Evolutionary conservation across 1,140 invertebrate species (phyloP), one percentile per base, ranked within the genome.

Genomic region (Arion vulgaris): DNA sequence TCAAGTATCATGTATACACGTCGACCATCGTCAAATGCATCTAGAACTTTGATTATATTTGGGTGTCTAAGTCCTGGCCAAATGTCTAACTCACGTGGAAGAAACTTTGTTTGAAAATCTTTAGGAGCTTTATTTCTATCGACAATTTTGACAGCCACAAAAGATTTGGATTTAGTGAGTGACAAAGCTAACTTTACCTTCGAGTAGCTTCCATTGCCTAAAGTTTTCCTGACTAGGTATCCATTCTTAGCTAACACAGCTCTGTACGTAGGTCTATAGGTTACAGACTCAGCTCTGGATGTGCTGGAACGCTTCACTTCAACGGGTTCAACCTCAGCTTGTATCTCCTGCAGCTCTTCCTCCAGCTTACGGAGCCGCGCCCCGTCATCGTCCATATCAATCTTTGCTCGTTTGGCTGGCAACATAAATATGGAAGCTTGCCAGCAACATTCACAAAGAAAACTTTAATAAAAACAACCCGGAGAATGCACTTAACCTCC

Each of bases 1-100:
- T 91, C 90, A 19, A 92, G 78, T n/a, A 91, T 87, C 88, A 91
- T 90, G 77, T 91, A 91, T 0, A 91, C 88, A 11, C 90, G 82
- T 13, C 84, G 71, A 49, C 85, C 88, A 74, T 92, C 91, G 74
- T 91, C 88, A 83, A 92, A 91, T 74, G 90, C 86, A 34, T 92
- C 90, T 53, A 88, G 69, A 82, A 92, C 88, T 94, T 96, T 95
- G 85, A 98, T 96, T 26, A 98, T 96, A 91, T 97, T 95, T 2
- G 93, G 93, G 93, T 98, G 97, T 88, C 96, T 95, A 80, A 98
- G 95, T 91, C 96, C 95, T 9, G 96, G 96, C 83, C 98, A 93
- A 85, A 98, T 97, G 80, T 97, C 95, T 71, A 98, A 93, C 93
- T 98, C 97, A 45, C 97, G 94, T 23, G 96, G 96, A 88, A 98